These are phyloP conservation scores for Strix uralensis DNA, from an alignment of 2,113 vertebrate species.

Conservation along the genomic window DNA sequence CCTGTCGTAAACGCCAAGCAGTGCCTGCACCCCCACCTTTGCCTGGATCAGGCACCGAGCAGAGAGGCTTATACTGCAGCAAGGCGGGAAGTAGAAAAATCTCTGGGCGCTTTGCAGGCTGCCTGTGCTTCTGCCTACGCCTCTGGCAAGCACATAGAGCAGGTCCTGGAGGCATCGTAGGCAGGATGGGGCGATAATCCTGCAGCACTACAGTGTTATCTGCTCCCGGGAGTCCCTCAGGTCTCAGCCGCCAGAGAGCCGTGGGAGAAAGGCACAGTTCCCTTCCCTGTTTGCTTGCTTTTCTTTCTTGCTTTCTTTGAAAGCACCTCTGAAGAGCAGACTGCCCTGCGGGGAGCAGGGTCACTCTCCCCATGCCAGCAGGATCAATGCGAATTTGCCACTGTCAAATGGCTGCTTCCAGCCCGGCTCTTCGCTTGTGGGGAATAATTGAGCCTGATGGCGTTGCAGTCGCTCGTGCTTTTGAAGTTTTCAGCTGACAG, in stretches of 20 bases:
- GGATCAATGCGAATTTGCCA: background rate
- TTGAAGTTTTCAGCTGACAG: background rate
- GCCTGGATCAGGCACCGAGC: rapidly evolving
- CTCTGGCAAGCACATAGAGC: background rate
- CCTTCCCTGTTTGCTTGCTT: background rate
- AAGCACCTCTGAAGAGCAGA: background rate
- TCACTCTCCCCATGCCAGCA: background rate
- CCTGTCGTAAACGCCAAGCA: rapidly evolving
- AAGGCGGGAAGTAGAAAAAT: background rate
- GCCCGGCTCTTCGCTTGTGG: background rate
- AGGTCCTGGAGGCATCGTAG: background rate
- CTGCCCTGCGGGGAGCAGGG: background rate
- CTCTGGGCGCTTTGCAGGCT: background rate
- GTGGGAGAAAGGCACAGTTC: background rate
- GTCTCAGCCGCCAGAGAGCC: background rate
- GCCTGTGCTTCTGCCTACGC: background rate
- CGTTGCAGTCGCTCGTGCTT: rapidly evolving
- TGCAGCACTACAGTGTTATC: background rate
- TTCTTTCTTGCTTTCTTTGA: background rate
- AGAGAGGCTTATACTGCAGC: background rate
- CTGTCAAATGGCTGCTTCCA: background rate
- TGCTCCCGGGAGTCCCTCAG: background rate
- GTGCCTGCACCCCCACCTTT: background rate
- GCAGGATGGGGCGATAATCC: background rate
- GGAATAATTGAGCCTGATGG: background rate